Percentiles rank a stretch among this genome's conserved stretches.
phyloP scores from a whole-genome alignment of 2,113 vertebrate species.

The Tautogolabrus adspersus region DNA sequence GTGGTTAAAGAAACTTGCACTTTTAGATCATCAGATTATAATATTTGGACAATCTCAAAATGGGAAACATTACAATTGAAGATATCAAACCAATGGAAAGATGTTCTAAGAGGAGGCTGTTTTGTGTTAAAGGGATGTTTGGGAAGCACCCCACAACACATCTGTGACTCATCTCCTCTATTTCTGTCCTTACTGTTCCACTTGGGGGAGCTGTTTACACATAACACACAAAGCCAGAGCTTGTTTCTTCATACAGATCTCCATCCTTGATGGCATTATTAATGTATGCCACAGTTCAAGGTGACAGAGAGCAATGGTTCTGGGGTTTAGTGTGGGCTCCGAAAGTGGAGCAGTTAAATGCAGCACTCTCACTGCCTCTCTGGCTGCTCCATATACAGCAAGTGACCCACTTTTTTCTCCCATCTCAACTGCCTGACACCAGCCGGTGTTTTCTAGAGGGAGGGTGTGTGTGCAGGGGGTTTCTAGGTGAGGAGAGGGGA shows the following conservation, averaged over 20 bases:
- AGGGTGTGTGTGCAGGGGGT: slow-evolving; percentile 17
- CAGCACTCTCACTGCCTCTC: slow-evolving; percentile 70
- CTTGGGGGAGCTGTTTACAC: slow-evolving; percentile 67
- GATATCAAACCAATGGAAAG: neutral
- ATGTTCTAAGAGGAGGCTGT: neutral
- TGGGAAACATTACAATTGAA: no score
- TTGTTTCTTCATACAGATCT: slow-evolving; percentile 11
- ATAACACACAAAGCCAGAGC: neutral
- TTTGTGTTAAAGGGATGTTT: neutral
- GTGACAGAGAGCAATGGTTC: slow-evolving; percentile 80
- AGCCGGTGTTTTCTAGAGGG: slow-evolving; percentile 48
- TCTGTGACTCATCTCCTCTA: slow-evolving; percentile 1
- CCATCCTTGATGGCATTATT: slow-evolving; percentile 67
- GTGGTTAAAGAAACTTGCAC: neutral
- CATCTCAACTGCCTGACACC: slow-evolving; percentile 66
- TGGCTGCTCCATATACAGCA: slow-evolving; percentile 77
- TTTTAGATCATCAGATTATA: no score
- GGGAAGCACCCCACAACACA: neutral
- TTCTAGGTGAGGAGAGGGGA: slow-evolving; percentile 58
- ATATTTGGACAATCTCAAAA: no score
- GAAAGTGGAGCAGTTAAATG: slow-evolving; percentile 86
- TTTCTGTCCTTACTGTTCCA: slow-evolving; percentile 20
- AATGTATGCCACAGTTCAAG: slow-evolving; percentile 74
- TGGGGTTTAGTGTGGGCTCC: slow-evolving; percentile 66
- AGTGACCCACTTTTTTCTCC: slow-evolving; percentile 74